Conservation (phyloP, 1,140 invertebrate species). For the Ooceraea biroi region DNA sequence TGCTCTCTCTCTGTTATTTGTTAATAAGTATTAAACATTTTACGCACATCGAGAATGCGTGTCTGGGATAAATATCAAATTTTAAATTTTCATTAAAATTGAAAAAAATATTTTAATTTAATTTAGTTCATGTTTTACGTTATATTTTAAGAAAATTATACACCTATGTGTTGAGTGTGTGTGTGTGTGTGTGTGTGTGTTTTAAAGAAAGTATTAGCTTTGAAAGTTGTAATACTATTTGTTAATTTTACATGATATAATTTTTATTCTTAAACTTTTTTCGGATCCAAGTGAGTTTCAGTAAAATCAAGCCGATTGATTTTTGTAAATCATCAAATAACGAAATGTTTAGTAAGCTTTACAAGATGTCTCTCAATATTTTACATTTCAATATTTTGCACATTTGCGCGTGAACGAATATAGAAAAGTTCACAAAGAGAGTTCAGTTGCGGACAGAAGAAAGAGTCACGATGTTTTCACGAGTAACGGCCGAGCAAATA, state of each 20-base stretch:
- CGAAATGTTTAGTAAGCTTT: background rate
- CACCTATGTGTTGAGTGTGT: background rate
- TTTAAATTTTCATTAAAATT: background rate
- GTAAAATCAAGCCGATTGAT: background rate
- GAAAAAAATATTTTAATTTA: slow-evolving; percentile 15
- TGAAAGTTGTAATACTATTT: background rate
- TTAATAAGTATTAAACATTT: background rate
- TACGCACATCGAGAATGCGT: background rate
- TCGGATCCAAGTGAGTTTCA: background rate
- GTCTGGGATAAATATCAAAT: background rate
- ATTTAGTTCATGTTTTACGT: background rate
- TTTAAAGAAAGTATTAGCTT: background rate
- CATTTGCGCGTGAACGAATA: background rate
- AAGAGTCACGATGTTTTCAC: slow-evolving; percentile 25
- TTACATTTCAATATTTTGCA: slow-evolving; percentile 8
- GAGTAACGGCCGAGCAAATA: slow-evolving; percentile 44
- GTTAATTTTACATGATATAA: slow-evolving; percentile 4
- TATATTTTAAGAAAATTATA: background rate
- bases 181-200: too few species aligned
- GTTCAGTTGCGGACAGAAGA: background rate
- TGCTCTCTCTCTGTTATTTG: background rate
- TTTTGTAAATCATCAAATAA: slow-evolving; percentile 8
- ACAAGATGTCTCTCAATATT: background rate
- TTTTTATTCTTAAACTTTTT: background rate
- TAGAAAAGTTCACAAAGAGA: background rate